Conservation (phyloP, 37 sponge, comb jelly and placozoan genomes). For the Dysidea cf. avara region DNA sequence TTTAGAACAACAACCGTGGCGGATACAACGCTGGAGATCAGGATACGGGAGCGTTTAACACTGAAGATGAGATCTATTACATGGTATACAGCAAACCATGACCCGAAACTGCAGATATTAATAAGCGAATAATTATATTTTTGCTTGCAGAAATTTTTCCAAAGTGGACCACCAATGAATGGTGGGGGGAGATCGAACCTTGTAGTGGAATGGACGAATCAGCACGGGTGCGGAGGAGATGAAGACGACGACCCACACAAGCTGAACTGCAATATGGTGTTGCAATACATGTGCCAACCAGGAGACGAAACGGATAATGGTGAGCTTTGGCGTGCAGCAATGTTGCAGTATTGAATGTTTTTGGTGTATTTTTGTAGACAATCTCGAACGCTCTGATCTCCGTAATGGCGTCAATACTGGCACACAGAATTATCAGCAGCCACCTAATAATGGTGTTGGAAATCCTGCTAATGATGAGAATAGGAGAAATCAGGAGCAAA, state of each 20-base stretch:
- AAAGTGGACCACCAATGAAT: conserved; percentile 51
- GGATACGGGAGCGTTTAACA: conserved; percentile 30
- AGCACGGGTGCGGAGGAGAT: conserved; percentile 97
- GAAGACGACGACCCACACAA: conserved; percentile 93
- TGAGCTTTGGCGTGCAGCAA: background rate
- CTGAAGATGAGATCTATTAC: conserved; percentile 72
- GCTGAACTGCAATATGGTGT: conserved; percentile 95
- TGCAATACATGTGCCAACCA: conserved; percentile 93
- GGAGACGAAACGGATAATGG: conserved; percentile 31
- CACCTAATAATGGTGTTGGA: conserved; percentile 8
- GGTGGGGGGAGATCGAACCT: conserved; percentile 38
- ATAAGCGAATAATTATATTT: background rate
- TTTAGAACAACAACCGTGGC: conserved; percentile 96
- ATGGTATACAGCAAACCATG: conserved; percentile 65
- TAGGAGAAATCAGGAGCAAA: conserved; percentile 43
- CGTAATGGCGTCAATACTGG: conserved; percentile 79
- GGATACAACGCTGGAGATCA: conserved; percentile 97
- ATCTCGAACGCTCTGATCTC: background rate
- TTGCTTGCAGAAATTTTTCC: conserved; percentile 80
- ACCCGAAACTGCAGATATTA: background rate
- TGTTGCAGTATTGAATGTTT: background rate
- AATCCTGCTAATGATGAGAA: conserved; percentile 7
- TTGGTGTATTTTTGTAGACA: background rate
- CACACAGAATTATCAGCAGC: conserved; percentile 65
- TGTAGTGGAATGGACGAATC: conserved; percentile 96